These are phyloP conservation scores for Spongilla lacustris DNA, from an alignment of 37 sponge, comb jelly and placozoan species.

Conservation along the genomic window DNA sequence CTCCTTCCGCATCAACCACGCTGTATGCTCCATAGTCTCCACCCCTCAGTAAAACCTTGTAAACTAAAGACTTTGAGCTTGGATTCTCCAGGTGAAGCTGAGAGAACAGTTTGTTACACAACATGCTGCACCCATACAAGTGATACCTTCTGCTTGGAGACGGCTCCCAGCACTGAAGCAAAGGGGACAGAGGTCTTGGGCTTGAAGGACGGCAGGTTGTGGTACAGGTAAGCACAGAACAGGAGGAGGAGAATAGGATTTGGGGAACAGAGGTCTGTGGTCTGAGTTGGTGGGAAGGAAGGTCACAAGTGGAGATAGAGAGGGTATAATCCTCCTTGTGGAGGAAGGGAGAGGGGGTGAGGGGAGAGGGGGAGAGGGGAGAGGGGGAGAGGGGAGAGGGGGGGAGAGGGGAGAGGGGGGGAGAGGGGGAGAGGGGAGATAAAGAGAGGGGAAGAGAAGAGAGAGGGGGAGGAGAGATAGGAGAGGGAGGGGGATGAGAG, in stretches of 20 bases:
- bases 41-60: constrained; percentile 56
- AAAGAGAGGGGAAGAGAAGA: not conserved
- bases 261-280: constrained; percentile 79
- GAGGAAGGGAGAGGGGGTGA: too few species aligned
- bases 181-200: constrained; percentile 11
- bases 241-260: constrained; percentile 78
- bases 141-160: constrained; percentile 30
- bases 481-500: not conserved
- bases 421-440: too few species aligned
- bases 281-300: constrained; percentile 11
- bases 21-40: constrained; percentile 30
- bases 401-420: too few species aligned
- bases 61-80: constrained; percentile 53
- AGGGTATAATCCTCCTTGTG: too few species aligned
- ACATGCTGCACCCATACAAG: not conserved
- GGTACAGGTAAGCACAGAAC: constrained; percentile 70
- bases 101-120: not conserved
- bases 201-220: constrained; percentile 63
- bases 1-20: not conserved
- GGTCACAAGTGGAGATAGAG: too few species aligned
- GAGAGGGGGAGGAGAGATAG: not conserved
- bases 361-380: too few species aligned
- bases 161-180: constrained; percentile 13
- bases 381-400: too few species aligned
- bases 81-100: constrained; percentile 70